Conservation (phyloP, 2,797 vertebrate species). For the Etheostoma perlongum region DNA sequence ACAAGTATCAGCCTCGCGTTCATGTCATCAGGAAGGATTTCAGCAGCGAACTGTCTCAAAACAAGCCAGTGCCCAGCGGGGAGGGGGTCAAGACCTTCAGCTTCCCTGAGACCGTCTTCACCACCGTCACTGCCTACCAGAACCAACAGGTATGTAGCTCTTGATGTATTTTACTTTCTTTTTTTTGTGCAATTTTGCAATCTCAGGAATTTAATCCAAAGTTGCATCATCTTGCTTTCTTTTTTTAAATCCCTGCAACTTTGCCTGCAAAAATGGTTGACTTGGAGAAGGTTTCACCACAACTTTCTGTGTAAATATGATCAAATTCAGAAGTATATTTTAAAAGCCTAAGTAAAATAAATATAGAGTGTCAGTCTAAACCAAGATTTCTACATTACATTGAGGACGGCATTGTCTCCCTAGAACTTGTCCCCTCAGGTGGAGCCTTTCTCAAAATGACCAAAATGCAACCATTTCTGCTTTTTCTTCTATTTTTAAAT, state of each 20-base stretch:
- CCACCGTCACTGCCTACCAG: conserved; percentile 99
- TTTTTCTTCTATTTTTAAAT: not conserved
- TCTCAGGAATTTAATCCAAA: not conserved
- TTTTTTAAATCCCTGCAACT: not conserved
- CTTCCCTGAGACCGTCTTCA: conserved; percentile 98
- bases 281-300: not conserved
- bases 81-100: conserved; percentile 95
- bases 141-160: conserved; percentile 93
- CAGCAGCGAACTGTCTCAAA: conserved; percentile 93
- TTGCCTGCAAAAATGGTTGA: not conserved
- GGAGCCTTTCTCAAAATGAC: not conserved
- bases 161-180: not conserved
- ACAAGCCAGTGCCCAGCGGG: conserved; percentile 92
- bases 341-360: not conserved
- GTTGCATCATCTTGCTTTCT: not conserved
- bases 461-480: not conserved
- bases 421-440: not conserved
- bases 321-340: not conserved
- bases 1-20: conserved; percentile 95
- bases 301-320: not conserved
- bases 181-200: not conserved
- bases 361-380: not conserved
- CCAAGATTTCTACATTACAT: not conserved
- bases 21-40: conserved; percentile 94
- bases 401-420: not conserved